These are phyloP conservation scores for Cephalotes varians DNA, from an alignment of 2,888 invertebrate genomes.

Conservation along the genomic window DNA sequence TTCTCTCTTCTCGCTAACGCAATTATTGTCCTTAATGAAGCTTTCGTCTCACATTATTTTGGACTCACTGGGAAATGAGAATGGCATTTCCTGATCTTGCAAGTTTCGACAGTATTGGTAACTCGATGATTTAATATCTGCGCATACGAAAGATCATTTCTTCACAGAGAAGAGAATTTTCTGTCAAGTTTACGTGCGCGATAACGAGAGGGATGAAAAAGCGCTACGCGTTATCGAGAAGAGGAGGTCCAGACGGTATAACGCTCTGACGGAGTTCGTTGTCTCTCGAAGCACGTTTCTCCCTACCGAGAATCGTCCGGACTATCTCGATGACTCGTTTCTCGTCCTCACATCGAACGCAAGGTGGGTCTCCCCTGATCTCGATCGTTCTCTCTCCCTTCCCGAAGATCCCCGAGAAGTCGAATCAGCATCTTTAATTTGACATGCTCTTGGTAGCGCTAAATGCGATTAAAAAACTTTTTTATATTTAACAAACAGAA, in stretches of 20 bases:
- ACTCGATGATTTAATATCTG: conserved; percentile 64
- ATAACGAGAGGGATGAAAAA: conserved; percentile 49
- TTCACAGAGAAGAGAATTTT: conserved; percentile 65
- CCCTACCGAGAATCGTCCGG: conserved; percentile 82
- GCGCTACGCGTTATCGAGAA: conserved; percentile 75
- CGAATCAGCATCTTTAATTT: conserved; percentile 80
- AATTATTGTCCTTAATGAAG: background rate
- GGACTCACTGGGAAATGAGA: background rate
- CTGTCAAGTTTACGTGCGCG: conserved; percentile 64
- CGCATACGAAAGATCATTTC: conserved; percentile 74
- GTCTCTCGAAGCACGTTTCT: conserved; percentile 84
- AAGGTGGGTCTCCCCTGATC: conserved; percentile 66
- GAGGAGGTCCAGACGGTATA: conserved; percentile 77
- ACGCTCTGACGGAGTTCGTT: conserved; percentile 79
- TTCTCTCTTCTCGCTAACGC: background rate
- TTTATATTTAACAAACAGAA: background rate
- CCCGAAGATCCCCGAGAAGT: conserved; percentile 75
- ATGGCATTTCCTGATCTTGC: background rate
- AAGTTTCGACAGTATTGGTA: background rate
- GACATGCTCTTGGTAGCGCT: conserved; percentile 73
- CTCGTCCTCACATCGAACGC: conserved; percentile 74
- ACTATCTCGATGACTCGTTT: conserved; percentile 81
- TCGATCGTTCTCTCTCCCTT: conserved; percentile 67
- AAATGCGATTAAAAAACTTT: background rate
- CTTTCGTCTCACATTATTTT: background rate